Conservation (phyloP, 2,888 invertebrate genomes). For the Harpalus rubripes region DNA sequence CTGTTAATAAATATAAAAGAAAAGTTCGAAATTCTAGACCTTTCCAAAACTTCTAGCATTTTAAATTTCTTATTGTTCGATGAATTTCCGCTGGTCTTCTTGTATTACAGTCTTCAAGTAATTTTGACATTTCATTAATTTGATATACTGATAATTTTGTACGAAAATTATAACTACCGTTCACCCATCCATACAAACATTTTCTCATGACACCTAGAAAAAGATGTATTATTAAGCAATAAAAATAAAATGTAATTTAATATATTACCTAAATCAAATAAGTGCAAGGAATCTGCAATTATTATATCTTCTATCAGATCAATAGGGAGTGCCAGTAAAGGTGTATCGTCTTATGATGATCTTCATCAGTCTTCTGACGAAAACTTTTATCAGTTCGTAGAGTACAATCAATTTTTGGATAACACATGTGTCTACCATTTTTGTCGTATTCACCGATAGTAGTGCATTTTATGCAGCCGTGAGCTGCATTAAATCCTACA, state of each 20-base stretch:
- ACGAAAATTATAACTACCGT: constrained; percentile 66
- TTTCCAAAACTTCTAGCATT: constrained; percentile 69
- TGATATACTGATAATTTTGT: constrained; percentile 56
- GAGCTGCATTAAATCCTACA: constrained; percentile 68
- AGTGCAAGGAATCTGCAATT: constrained; percentile 70
- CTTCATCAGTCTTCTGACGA: constrained; percentile 67
- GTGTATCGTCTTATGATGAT: constrained; percentile 70
- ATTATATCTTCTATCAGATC: constrained; percentile 70
- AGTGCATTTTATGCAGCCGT: constrained; percentile 70
- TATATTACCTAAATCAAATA: constrained; percentile 69
- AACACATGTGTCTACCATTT: constrained; percentile 68
- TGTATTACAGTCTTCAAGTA: constrained; percentile 52
- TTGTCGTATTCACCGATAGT: constrained; percentile 69
- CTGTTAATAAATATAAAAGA: constrained; percentile 47
- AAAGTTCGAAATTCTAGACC: constrained; percentile 69
- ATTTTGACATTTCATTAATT: constrained; percentile 34
- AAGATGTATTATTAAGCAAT: constrained; percentile 12
- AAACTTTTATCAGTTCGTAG: constrained; percentile 69
- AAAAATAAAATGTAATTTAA: constrained; percentile 11
- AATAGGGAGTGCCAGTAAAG: constrained; percentile 69
- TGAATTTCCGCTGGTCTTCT: constrained; percentile 68
- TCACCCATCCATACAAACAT: constrained; percentile 66
- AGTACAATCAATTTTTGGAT: constrained; percentile 67
- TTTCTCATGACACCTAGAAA: too few relatives aligned
- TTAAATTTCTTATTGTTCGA: too few relatives aligned